Evolutionary conservation across 2,888 invertebrate genomes (phyloP).

Genomic region (Deroplatys truncata): DNA sequence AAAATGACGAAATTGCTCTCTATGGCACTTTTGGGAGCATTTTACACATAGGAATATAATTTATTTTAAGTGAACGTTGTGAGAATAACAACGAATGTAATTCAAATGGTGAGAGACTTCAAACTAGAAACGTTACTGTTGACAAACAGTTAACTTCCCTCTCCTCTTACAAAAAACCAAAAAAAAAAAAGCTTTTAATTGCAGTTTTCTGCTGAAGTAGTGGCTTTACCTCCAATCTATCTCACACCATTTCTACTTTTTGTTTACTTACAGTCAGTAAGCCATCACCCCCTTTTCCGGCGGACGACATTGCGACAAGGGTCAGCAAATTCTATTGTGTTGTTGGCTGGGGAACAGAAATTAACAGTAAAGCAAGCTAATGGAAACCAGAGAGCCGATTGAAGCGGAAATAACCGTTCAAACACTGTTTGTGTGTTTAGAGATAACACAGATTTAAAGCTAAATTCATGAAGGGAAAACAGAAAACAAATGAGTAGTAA

Average conservation of each 20-base stretch:
- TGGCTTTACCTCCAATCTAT: background rate
- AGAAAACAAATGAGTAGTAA: background rate
- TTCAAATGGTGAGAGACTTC: background rate
- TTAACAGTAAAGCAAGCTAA: background rate
- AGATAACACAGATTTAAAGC: background rate
- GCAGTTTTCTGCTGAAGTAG: background rate
- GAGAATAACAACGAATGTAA: too few relatives aligned
- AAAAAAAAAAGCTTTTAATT: too few relatives aligned
- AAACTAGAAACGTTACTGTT: background rate
- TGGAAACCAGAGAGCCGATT: background rate
- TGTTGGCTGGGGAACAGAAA: background rate
- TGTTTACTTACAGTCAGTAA: background rate
- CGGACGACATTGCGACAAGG: background rate
- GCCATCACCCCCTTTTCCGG: background rate
- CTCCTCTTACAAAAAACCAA: background rate
- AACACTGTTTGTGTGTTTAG: background rate
- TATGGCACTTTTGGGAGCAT: too few relatives aligned
- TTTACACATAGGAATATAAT: too few relatives aligned
- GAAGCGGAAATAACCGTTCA: background rate
- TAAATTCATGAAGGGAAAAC: background rate
- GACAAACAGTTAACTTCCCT: background rate
- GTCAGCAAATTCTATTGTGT: background rate
- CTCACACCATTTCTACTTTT: background rate
- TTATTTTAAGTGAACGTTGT: too few relatives aligned
- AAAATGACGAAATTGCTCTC: too few relatives aligned